Base-by-base conservation (phyloP, 2,113 vertebrate species). In the Formicarius rufipectus region DNA sequence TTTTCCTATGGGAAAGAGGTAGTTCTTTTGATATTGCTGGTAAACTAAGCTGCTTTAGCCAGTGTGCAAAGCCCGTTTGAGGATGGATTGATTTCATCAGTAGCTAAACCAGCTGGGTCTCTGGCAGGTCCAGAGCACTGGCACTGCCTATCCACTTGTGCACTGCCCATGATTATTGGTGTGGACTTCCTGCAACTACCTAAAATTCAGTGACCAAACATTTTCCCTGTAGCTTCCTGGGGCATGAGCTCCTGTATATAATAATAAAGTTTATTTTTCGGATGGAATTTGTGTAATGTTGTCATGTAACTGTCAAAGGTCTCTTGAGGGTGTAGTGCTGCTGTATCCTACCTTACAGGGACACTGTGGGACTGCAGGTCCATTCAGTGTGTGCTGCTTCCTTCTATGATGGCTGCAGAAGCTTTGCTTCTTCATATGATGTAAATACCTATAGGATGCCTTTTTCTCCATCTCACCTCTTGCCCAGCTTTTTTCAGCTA, bases 251-350 rank as follows among this genome's bases (percentile, higher is more conserved):
- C 69, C 69, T 85, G 82, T 95, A 76, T 91, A 87, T 95, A 85
- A n/a, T 60, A 97, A 97, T 97, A 97, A 97, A 97, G 81, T 90
- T 91, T 95, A 96, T 97, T 97, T 97, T 97, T 94, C 42, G 55
- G 77, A 82, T 56, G 33, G 52, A 44, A 56, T 87, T 69, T 19
- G 13, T 73, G 21, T 75, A 9, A 20, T 28, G 7, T 25, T 82
- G 35, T 67, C 30, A 4, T 22, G 27, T 47, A 14, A 22, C n/a
- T 73, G 44, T 64, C 33, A 22, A 9, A 24, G 27, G 27, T 49
- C 31, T 45, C 33, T 24, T 25, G 33, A 74, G 37, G 31, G 19
- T 30, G 4, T 12, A 10, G 9, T 55, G 68, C 73, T 92, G 39
- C 66, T 84, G 3, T 28, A 9, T 47, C 39, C 6, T 44, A 42